Conservation (phyloP, 1,140 invertebrate genomes). For the Anoplolepis gracilipes region DNA sequence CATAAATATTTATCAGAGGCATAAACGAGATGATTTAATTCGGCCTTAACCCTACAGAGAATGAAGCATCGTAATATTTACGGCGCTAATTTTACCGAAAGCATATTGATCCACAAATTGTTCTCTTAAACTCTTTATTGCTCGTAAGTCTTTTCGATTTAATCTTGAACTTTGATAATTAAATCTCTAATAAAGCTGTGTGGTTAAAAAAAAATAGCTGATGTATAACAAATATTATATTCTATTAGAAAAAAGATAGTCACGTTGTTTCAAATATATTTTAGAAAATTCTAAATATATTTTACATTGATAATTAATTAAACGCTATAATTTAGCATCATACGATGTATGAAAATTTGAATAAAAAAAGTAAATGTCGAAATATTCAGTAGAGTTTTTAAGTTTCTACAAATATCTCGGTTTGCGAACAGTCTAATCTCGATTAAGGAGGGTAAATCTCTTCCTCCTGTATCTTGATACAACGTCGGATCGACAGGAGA, state of each 20-base stretch:
- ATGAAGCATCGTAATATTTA: conserved; percentile 53
- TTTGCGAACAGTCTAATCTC: conserved; percentile 29
- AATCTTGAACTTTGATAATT: conserved; percentile 6
- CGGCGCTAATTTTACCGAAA: conserved; percentile 13
- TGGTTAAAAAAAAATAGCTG: not conserved
- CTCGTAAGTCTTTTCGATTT: conserved; percentile 3
- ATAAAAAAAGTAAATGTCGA: not conserved
- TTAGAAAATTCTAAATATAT: not conserved
- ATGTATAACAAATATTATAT: not conserved
- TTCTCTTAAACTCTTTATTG: not conserved
- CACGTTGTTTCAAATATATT: not conserved
- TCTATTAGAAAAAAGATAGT: not conserved
- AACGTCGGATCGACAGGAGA: conserved; percentile 64
- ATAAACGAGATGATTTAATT: conserved; percentile 76
- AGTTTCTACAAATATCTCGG: conserved; percentile 7
- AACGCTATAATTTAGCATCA: not conserved
- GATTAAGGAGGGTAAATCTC: conserved; percentile 57
- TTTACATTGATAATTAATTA: not conserved
- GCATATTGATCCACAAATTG: conserved; percentile 15
- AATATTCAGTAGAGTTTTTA: not conserved
- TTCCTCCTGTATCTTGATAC: conserved; percentile 70
- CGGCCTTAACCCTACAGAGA: conserved; percentile 51
- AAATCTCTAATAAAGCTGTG: not conserved
- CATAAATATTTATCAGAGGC: conserved; percentile 78
- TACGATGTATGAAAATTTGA: not conserved